Conservation (phyloP, 2,797 vertebrate genomes). For the Hapalemur alaotrensis region DNA sequence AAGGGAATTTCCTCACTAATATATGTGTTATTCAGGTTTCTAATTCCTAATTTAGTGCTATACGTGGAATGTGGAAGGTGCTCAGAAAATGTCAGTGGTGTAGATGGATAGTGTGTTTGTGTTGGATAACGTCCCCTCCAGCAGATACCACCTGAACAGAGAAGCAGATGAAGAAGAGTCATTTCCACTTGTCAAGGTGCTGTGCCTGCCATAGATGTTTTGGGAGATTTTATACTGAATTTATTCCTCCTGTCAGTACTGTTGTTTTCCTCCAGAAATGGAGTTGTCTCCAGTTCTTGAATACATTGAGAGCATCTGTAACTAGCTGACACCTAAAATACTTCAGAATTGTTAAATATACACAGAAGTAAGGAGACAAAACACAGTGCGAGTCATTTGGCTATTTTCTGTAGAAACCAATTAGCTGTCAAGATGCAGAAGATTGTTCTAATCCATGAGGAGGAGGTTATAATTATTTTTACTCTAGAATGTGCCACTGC, state of each 20-base stretch:
- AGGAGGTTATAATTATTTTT: background rate
- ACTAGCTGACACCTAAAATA: background rate
- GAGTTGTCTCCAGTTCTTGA: background rate
- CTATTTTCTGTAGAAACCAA: slow-evolving; percentile 11
- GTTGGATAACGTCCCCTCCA: background rate
- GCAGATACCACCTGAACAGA: background rate
- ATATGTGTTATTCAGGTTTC: background rate
- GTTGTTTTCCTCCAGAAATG: background rate
- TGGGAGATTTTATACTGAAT: background rate
- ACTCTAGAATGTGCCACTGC: background rate
- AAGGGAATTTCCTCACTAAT: background rate
- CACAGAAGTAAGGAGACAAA: background rate
- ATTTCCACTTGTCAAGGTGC: background rate
- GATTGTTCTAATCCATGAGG: background rate
- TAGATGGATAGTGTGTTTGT: background rate
- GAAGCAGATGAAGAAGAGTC: background rate
- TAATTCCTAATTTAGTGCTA: background rate
- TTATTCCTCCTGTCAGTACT: background rate
- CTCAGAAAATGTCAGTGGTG: background rate
- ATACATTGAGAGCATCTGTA: background rate
- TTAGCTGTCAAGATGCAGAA: background rate
- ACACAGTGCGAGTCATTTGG: background rate
- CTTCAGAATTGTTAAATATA: background rate
- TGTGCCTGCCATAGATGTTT: background rate
- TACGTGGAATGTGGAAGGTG: background rate